Conservation (phyloP, 2,797 vertebrate genomes). For the Trachurus trachurus region DNA sequence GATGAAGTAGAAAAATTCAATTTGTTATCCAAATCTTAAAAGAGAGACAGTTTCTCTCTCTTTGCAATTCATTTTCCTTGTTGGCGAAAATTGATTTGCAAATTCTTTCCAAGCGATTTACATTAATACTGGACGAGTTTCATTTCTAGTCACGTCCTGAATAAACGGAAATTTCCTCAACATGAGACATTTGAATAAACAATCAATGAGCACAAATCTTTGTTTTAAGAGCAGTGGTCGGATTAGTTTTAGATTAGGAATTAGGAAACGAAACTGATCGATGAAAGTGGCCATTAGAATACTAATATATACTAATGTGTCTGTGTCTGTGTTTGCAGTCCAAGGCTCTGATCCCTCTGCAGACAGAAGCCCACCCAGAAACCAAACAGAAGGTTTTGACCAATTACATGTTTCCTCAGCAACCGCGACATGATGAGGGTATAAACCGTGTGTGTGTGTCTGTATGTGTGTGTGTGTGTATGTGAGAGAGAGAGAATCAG, state of each 20-base stretch:
- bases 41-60: not conserved
- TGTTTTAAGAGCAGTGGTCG: not conserved
- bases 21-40: conserved; percentile 8
- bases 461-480: conserved; percentile 21
- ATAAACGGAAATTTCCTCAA: not conserved
- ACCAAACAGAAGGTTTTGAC: conserved; percentile 99
- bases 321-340: conserved; percentile 86
- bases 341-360: conserved; percentile 98
- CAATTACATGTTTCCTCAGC: conserved; percentile 99
- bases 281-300: not conserved
- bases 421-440: conserved; percentile 98
- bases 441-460: conserved; percentile 51
- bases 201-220: not conserved
- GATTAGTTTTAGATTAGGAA: conserved; percentile 1
- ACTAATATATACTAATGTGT: conserved; percentile 18
- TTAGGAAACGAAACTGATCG: not conserved
- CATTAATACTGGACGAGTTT: not conserved
- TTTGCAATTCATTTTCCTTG: not conserved
- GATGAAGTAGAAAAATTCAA: not conserved
- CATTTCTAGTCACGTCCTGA: not conserved
- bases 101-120: conserved; percentile 9
- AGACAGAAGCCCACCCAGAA: conserved; percentile 98
- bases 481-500: not conserved
- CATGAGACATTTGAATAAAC: not conserved
- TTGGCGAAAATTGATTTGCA: conserved; percentile 7